Percentiles rank a stretch among this genome's conserved stretches.
Conservation (phyloP, 1,140 invertebrate genomes). For the Portunus trituberculatus region DNA sequence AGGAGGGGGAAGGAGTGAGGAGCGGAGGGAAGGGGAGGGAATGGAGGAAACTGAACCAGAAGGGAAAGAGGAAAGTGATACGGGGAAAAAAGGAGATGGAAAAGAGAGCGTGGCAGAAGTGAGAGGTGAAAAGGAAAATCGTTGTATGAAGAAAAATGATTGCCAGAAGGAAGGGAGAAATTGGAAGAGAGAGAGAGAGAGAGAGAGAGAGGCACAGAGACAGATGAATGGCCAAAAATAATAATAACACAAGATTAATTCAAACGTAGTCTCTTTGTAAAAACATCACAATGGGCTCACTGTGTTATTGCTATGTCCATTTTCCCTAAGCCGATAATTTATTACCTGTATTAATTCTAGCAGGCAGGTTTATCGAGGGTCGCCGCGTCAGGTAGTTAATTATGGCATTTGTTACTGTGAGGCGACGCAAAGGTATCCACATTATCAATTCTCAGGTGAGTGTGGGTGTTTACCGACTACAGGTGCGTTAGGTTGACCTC, state of each 20-base stretch:
- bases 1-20: background rate
- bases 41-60: background rate
- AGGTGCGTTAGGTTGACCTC: too few relatives aligned
- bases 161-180: background rate
- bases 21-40: background rate
- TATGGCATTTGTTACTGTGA: too few relatives aligned
- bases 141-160: background rate
- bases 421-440: too few relatives aligned
- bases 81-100: background rate
- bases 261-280: background rate
- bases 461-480: too few relatives aligned
- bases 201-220: background rate
- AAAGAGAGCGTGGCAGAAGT: background rate
- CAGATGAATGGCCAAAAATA: background rate
- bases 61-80: background rate
- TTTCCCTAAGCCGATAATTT: too few relatives aligned
- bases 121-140: background rate
- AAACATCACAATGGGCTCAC: background rate
- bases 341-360: too few relatives aligned
- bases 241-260: too few relatives aligned
- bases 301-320: too few relatives aligned
- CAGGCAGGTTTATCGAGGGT: too few relatives aligned
- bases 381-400: too few relatives aligned
- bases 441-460: too few relatives aligned
- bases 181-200: slow-evolving; percentile 19